Percentiles rank a stretch among this genome's conserved stretches.
Evolutionary conservation across 2,888 invertebrate species (phyloP).

Genomic region (Blera fallax): DNA sequence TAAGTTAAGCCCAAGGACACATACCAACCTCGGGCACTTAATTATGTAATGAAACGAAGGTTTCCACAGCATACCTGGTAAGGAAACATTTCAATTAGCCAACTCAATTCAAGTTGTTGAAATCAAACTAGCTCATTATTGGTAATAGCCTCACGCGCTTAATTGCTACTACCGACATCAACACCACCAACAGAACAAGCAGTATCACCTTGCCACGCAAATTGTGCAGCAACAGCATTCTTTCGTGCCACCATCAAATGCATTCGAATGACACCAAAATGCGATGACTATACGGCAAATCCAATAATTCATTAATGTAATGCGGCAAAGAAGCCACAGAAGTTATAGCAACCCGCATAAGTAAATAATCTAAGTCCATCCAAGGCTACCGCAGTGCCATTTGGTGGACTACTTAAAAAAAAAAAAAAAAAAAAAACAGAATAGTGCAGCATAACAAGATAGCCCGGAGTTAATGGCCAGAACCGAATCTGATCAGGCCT

Average conservation of each 20-base stretch:
- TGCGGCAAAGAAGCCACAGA: constrained; percentile 42
- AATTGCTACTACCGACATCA: constrained; percentile 28
- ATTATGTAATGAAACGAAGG: not conserved
- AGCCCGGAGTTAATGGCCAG: constrained; percentile 13
- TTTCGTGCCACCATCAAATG: not conserved
- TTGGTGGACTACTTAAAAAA: constrained; percentile 27
- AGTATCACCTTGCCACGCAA: constrained; percentile 16
- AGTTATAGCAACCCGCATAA: not conserved
- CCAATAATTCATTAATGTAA: constrained; percentile 35
- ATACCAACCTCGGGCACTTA: not conserved
- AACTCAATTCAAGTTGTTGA: not conserved
- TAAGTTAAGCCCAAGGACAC: constrained; percentile 21
- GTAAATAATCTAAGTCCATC: constrained; percentile 8
- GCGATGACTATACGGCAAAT: constrained; percentile 15
- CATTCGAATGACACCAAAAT: constrained; percentile 18
- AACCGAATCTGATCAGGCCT: constrained; percentile 36
- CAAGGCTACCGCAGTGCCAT: constrained; percentile 35
- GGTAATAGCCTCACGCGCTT: not conserved
- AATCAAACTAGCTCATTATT: not conserved
- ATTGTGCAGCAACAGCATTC: not conserved
- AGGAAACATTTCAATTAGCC: constrained; percentile 33
- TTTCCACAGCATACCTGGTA: not conserved
- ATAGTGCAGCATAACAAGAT: not conserved
- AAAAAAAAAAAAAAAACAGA: not conserved
- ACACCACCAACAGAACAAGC: constrained; percentile 1